Percentiles rank a stretch among this genome's conserved stretches.
These are phyloP conservation scores for Asarcornis scutulata DNA, from an alignment of 2,113 vertebrate genomes.

Conservation along the genomic window DNA sequence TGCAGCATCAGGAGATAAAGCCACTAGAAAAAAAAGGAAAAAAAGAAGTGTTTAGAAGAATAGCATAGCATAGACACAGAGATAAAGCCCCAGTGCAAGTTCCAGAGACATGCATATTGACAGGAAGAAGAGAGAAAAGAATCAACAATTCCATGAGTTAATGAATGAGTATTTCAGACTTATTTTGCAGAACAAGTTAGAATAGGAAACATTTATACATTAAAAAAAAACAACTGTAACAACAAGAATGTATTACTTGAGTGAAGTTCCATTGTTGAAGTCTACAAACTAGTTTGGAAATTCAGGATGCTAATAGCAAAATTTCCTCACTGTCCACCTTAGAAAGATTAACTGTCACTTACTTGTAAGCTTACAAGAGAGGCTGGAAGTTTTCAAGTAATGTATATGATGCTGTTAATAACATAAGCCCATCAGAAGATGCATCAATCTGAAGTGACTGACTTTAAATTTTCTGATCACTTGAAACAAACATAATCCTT, in stretches of 20 bases:
- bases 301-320: not conserved
- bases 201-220: not conserved
- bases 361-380: not conserved
- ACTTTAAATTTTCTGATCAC: not conserved
- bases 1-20: not conserved
- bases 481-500: not conserved
- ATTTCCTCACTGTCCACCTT: not conserved
- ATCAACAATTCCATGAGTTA: not conserved
- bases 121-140: not conserved
- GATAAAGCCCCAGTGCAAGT: not conserved
- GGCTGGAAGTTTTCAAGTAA: not conserved
- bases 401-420: not conserved
- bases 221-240: not conserved
- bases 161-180: not conserved
- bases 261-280: not conserved
- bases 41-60: not conserved
- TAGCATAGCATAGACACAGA: not conserved
- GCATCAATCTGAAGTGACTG: not conserved
- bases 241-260: not conserved
- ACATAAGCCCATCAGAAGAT: not conserved
- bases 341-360: not conserved
- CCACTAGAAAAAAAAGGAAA: not conserved
- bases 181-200: not conserved
- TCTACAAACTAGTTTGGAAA: not conserved
- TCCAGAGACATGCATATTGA: not conserved